These are phyloP conservation scores for Nematolebias whitei DNA, from an alignment of 2,113 vertebrate species.

Conservation along the genomic window DNA sequence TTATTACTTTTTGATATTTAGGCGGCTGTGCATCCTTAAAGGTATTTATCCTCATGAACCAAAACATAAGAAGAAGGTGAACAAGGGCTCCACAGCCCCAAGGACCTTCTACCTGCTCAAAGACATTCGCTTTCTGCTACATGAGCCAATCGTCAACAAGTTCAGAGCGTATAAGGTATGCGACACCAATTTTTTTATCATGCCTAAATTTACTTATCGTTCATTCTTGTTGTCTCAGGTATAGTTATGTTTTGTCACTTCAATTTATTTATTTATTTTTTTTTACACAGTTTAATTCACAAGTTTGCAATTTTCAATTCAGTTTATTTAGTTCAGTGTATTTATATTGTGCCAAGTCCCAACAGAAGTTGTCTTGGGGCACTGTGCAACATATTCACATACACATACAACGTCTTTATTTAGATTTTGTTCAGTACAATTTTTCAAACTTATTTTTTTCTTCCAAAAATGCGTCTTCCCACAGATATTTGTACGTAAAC, in stretches of 20 bases:
- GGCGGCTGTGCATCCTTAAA: conserved; percentile 95
- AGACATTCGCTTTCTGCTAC: conserved; percentile 94
- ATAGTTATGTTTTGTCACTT: not conserved
- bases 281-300: not conserved
- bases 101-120: conserved; percentile 95
- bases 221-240: not conserved
- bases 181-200: not conserved
- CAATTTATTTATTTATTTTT: not conserved
- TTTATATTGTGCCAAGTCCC: no score
- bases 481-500: conserved; percentile 93
- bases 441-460: not conserved
- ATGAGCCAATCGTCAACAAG: conserved; percentile 93
- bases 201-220: no score
- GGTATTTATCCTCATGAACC: conserved; percentile 98
- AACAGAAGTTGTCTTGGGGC: no score
- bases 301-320: no score
- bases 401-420: no score
- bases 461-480: conserved; percentile 11
- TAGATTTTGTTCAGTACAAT: not conserved
- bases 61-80: conserved; percentile 98
- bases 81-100: conserved; percentile 91
- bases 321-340: no score
- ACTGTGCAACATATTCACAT: no score
- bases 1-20: conserved; percentile 51
- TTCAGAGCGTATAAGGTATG: conserved; percentile 95